Base-by-base conservation (phyloP, 2,888 invertebrate genomes). In the Balanococcus diminutus region DNA sequence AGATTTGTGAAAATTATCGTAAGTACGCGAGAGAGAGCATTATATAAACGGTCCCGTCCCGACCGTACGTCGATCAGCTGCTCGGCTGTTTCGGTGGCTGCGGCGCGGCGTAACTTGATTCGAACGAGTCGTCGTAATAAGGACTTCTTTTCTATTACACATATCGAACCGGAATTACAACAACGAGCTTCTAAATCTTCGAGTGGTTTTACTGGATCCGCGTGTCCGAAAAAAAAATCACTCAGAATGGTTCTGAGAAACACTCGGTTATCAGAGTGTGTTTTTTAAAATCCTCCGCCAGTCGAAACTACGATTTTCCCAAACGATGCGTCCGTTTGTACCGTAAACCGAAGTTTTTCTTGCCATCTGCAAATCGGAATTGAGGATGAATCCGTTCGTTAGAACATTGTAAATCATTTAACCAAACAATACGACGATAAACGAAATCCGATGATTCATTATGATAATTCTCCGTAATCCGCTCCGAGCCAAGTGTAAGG, bases 111-210 rank as follows among this genome's bases (percentile, higher is more conserved):
- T 67, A 56, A 28, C 61, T 25, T 14, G 25, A 25, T 67, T 25
- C 28, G 25, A 67, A 67, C 75, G n/a, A 32, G 32, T 75, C 32
- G 25, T 31, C 32, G 25, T n/a, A 67, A 67, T 28, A 16, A 32
- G 75, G 32, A 75, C 75, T 75, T 75, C 75, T 32, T 36, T 75
- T 25, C 75, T 75, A 32, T 75, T 75, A 75, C 75, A 75, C 14
- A 75, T 19, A n/a, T 31, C 75, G 75, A 75, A 75, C 75, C 75
- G 75, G 75, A 75, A 75, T 75, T 75, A 75, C 75, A 75, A 75
- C 32, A 32, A 75, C 75, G n/a, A 75, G 32, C 75, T 75, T 75
- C 75, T 75, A 75, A 25, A 67, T 67, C 16, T 75, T 75, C 75
- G 32, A 75, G 75, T 36, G 32, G 75, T 75, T 75, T 19, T 75